Percentiles rank a stretch among this genome's conserved stretches.
phyloP scores from a whole-genome alignment of 2,888 invertebrate species.

The Anarsia innoxiella region DNA sequence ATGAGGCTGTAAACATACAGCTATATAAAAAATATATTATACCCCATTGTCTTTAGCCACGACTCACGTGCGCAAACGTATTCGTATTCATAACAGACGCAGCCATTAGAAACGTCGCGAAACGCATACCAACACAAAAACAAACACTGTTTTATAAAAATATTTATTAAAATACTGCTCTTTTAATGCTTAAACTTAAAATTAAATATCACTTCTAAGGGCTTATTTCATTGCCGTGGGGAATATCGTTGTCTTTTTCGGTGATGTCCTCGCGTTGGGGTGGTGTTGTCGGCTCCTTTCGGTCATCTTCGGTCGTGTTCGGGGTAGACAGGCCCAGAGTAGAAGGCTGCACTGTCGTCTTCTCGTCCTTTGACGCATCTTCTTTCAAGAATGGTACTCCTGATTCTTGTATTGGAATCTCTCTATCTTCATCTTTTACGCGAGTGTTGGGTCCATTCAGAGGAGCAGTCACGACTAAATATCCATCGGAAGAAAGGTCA shows the following conservation, averaged over 20 bases:
- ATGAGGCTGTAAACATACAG: slow-evolving; percentile 3
- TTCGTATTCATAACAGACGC: slow-evolving; percentile 11
- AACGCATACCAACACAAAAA: slow-evolving; percentile 18
- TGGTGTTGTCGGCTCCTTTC: slow-evolving; percentile 48
- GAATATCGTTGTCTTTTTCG: slow-evolving; percentile 53
- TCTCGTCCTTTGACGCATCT: slow-evolving; percentile 20
- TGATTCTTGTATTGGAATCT: slow-evolving; percentile 49
- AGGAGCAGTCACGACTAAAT: slow-evolving; percentile 47
- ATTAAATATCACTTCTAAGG: slow-evolving; percentile 57
- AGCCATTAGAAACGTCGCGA: slow-evolving; percentile 11
- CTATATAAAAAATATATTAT: slow-evolving; percentile 1
- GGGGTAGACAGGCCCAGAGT: not conserved
- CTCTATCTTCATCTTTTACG: slow-evolving; percentile 37
- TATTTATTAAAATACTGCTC: slow-evolving; percentile 67
- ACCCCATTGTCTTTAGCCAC: slow-evolving; percentile 10
- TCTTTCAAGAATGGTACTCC: slow-evolving; percentile 37
- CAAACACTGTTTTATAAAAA: slow-evolving; percentile 52
- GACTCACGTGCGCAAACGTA: slow-evolving; percentile 7
- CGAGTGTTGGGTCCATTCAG: slow-evolving; percentile 32
- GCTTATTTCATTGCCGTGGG: slow-evolving; percentile 50
- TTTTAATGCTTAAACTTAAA: slow-evolving; percentile 47
- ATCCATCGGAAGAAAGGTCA: slow-evolving; percentile 42
- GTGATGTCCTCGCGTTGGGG: slow-evolving; percentile 41
- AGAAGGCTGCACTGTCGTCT: not conserved
- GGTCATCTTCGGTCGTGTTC: slow-evolving; percentile 21